Conservation (phyloP, 2,797 vertebrate species). For the Chiroxiphia lanceolata region DNA sequence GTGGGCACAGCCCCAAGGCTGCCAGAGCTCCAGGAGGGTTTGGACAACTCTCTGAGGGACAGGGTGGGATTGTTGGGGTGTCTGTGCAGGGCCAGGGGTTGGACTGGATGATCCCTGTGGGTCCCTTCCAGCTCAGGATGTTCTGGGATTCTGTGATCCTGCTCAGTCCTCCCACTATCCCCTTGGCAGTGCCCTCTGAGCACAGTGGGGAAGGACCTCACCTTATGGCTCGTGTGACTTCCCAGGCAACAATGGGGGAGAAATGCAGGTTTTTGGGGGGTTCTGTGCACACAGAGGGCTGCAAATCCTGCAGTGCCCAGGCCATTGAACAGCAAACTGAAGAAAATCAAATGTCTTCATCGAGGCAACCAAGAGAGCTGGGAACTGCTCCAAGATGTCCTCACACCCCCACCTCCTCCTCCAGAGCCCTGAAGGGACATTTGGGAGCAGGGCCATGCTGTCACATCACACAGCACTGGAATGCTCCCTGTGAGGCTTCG, state of each 20-base stretch:
- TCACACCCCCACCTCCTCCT: not conserved
- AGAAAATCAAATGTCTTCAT: not conserved
- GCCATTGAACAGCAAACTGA: not conserved
- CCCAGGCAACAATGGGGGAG: not conserved
- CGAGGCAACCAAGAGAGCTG: rapidly evolving
- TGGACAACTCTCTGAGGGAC: not conserved
- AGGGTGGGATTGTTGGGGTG: not conserved
- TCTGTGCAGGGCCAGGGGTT: not conserved
- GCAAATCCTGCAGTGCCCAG: rapidly evolving
- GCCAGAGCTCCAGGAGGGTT: not conserved
- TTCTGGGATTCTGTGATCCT: not conserved
- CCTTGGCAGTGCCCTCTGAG: not conserved
- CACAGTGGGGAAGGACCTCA: not conserved
- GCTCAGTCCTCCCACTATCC: not conserved
- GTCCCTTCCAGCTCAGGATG: not conserved
- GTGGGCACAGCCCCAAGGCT: not conserved
- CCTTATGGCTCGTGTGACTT: not conserved
- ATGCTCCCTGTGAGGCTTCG: not conserved
- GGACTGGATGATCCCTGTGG: not conserved
- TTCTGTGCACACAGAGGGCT: too few species aligned
- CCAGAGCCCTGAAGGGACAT: not conserved
- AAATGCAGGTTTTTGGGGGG: not conserved
- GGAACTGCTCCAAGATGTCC: not conserved
- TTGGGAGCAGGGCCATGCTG: not conserved
- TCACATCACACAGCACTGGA: not conserved